Conservation (phyloP, 2,797 vertebrate species). For the Ceyx erithaca region DNA sequence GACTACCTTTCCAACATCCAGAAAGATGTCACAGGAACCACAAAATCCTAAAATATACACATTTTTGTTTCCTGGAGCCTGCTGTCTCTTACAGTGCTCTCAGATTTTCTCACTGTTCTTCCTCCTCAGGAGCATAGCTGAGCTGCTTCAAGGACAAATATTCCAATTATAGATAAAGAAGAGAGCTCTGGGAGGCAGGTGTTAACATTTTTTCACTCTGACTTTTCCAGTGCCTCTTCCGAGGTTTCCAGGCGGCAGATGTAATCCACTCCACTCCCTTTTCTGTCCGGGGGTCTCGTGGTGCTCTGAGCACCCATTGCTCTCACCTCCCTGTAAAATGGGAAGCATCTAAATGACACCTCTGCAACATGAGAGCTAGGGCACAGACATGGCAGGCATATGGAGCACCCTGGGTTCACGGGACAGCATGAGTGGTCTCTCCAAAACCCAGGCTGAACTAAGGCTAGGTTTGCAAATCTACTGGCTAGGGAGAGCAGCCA, state of each 20-base stretch:
- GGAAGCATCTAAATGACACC: neutral
- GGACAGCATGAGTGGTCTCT: neutral
- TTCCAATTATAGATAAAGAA: constrained; percentile 12
- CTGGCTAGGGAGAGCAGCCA: neutral
- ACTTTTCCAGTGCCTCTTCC: neutral
- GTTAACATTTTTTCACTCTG: neutral
- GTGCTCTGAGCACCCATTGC: neutral
- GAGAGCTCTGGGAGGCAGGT: neutral
- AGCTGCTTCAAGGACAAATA: constrained; percentile 29
- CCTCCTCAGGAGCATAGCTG: neutral
- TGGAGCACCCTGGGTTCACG: rapidly evolving
- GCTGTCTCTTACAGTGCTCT: neutral
- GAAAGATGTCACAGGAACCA: neutral
- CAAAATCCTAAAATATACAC: neutral
- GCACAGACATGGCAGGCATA: rapidly evolving
- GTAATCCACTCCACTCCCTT: neutral
- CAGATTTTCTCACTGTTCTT: neutral
- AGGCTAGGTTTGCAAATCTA: neutral
- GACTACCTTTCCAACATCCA: neutral
- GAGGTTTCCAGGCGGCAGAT: neutral
- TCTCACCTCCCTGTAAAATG: rapidly evolving
- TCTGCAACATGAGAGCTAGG: neutral
- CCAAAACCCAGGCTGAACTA: neutral
- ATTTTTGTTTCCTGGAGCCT: neutral
- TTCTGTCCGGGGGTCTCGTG: neutral